Conservation (phyloP, 35 echinoderm and acorn worm genomes). For the Ptychodera flava region DNA sequence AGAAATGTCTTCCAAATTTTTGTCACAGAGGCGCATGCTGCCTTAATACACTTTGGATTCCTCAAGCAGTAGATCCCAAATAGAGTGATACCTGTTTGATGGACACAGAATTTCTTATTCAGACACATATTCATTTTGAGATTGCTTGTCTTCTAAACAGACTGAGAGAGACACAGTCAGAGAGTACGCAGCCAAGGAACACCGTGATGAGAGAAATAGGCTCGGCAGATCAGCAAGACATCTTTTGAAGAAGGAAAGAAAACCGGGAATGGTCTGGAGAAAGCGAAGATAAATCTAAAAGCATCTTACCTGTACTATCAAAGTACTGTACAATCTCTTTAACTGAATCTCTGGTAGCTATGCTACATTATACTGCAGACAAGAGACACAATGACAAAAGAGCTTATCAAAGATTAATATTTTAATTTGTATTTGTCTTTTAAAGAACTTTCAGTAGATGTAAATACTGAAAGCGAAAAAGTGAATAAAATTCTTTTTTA, state of each 20-base stretch:
- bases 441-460: too few relatives aligned
- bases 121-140: too few relatives aligned
- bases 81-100: neutral
- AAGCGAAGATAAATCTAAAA: too few relatives aligned
- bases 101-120: neutral
- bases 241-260: conserved; percentile 34
- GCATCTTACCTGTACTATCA: too few relatives aligned
- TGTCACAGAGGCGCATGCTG: neutral
- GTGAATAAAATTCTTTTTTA: too few relatives aligned
- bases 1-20: neutral
- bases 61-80: neutral
- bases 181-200: conserved; percentile 36
- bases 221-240: conserved; percentile 62
- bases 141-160: conserved; percentile 35
- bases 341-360: too few relatives aligned
- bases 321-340: too few relatives aligned
- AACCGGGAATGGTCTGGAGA: neutral
- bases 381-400: too few relatives aligned
- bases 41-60: neutral
- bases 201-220: conserved; percentile 78
- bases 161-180: conserved; percentile 26
- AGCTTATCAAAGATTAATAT: too few relatives aligned
- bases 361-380: too few relatives aligned
- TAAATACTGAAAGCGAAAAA: too few relatives aligned
- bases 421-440: too few relatives aligned